Evolutionary conservation across 2,797 vertebrate genomes (phyloP), one percentile per base, ranked within the genome.

Genomic region (Diglossa cyanea): DNA sequence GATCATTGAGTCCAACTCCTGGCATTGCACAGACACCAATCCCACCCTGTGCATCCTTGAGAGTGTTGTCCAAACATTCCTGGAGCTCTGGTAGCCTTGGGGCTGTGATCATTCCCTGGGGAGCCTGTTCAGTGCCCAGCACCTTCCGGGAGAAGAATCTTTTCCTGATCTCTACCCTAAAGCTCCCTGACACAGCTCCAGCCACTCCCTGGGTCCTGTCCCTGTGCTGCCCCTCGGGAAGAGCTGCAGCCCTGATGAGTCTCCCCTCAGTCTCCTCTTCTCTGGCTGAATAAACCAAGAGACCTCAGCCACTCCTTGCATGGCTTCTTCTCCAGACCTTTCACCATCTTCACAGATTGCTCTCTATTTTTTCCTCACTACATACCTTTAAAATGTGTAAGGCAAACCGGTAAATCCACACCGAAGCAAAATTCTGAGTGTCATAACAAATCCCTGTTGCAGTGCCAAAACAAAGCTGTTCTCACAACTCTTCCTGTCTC

Each of bases 221-320:
- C 31, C 18, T 37, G 42, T 0, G 1, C 45, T 53, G n/a, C 16
- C 23, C 21, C 40, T 72, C 0, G 0, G 6, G 17, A 66, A 39
- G 25, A 73, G 7, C 21, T 62, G 55, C 48, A 82, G 48, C 26
- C 30, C 20, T 2, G 0, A 0, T 12, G 33, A 79, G n/a, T 21
- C 9, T 58, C 19, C 11, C 17, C 47, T 80, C 53, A 73, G 25
- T 13, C 61, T 53, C 35, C 20, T 30, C 47, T 35, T 31, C 50
- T 23, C 48, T 70, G 37, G 48, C 23, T 75, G 28, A 44, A 50
- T 15, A 62, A 54, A 42, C 3, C 62, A 68, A 13, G 71, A 25
- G 40, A 42, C 11, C 55, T 25, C 71, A 70, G 55, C 37, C 55
- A 25, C 28, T 55, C 55, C 63, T 37, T 42, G 28, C 55, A 50